Evolutionary conservation across 2,113 vertebrate species (phyloP).

Genomic region (Corythaeola cristata): DNA sequence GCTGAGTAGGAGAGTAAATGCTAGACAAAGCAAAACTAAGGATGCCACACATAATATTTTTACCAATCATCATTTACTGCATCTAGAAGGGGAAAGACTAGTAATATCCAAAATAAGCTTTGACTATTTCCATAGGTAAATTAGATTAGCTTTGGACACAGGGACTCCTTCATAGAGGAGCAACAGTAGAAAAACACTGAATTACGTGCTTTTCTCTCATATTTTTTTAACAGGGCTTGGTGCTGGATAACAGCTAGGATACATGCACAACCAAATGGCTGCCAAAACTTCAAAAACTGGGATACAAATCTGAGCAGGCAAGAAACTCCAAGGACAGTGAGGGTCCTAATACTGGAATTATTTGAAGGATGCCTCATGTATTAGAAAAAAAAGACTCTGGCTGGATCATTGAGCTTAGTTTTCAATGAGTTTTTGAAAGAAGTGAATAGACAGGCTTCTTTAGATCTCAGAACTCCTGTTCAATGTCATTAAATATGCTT

Average conservation of each 20-base stretch:
- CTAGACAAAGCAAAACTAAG: neutral
- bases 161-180: neutral
- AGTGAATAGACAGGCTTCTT: neutral
- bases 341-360: neutral
- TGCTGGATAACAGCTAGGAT: neutral
- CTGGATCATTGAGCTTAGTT: neutral
- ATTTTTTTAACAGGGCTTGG: neutral
- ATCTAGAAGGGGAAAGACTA: neutral
- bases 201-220: neutral
- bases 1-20: neutral
- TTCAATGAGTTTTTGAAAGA: neutral
- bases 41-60: neutral
- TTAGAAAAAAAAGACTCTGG: neutral
- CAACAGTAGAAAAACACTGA: neutral
- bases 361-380: neutral
- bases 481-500: slow-evolving; percentile 31
- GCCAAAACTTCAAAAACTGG: neutral
- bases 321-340: neutral
- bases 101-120: neutral
- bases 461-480: slow-evolving; percentile 8
- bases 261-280: neutral
- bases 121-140: neutral
- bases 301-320: neutral
- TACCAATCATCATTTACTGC: neutral
- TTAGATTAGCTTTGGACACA: neutral